Base-by-base conservation (phyloP, 2,797 vertebrate genomes). In the Fringilla coelebs region DNA sequence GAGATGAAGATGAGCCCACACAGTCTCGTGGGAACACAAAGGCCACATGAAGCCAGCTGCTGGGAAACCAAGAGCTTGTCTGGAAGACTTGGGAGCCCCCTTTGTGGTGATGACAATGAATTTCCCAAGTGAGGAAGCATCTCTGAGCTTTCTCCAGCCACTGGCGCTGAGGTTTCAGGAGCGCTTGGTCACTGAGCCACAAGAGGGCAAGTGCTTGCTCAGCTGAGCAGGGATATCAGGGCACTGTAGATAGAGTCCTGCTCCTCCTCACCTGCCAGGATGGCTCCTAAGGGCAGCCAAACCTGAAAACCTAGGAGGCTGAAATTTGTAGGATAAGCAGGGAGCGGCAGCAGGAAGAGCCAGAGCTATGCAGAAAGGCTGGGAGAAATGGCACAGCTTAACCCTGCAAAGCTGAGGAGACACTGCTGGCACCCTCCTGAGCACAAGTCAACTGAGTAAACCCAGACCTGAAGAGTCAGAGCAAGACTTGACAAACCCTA, bases 1-100 rank as follows among this genome's bases (percentile, higher is more conserved):
- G 24, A 96, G 78, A 92, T 45, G 62, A 90, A 49, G 81, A 92
- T 65, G 77, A 95, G 57, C 89, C 94, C 87, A 85, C 94, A 34
- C 72, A 90, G 57, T 43, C 93, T 86, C 13, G 1, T 52, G 74
- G 85, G 84, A 94, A 88, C 34, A 48, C 11, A 70, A 89, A 67
- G 89, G 90, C 75, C 67, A 63, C 73, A 75, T 24, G 65, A 72
- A 93, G n/a, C 41, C 77, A 89, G 51, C 61, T 93, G 61, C 78
- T 2, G 1, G 67, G 55, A 89, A 92, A 52, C 6, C 11, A 2
- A 51, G 48, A 85, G 49, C 45, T 93, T 52, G 45, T 74, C 88
- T 93, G 54, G 65, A 71, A 78, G 68, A 40, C 77, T 74, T 79
- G 2, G 1, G 60, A 91, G 41, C 41, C 32, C 60, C 52, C 12